Evolutionary conservation across 2,797 vertebrate genomes (phyloP), one percentile per base, ranked within the genome.

Genomic region (Acanthiza pusilla): DNA sequence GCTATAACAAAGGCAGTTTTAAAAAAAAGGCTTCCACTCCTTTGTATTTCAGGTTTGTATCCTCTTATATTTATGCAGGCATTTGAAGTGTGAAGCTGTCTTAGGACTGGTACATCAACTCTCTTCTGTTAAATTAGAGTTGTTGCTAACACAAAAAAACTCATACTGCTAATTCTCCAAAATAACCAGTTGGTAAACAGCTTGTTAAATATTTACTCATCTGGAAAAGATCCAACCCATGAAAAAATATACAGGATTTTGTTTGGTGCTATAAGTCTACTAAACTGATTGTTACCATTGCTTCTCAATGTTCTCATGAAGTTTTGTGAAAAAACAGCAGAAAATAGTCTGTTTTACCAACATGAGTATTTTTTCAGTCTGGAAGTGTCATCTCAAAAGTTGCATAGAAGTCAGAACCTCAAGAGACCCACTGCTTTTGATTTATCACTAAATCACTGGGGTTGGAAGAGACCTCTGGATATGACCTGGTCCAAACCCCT

Each of bases 151-250:
- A 54, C 16, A 11, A 74, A 88, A 61, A 91, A 34, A 54, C 29
- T 53, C 38, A 76, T n/a, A 76, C 55, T 85, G 47, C 40, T 90
- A 92, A 48, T 68, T 82, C 85, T 92, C 84, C 71, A 91, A 90
- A 92, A 92, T 71, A 96, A 85, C 78, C 91, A 85, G 83, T 76
- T 86, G 63, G 85, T 95, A 91, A 97, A 94, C 55, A 95, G 71
- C 80, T 91, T 82, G 48, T 79, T 94, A 92, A 79, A 91, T 89
- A 91, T 93, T 85, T 90, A 91, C 62, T 91, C 36, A 38, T 50
- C 81, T 91, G 83, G 74, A 89, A 88, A 88, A 90, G 42, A 73
- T 73, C 48, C 74, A 66, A 70, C 34, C 84, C 26, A 53, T 42
- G 32, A 92, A 88, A 86, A 89, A 74, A 81, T 12, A 55, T 19